Evolutionary conservation across 2,888 invertebrate genomes (phyloP), one percentile per base, ranked within the genome.

Genomic region (Penaeus monodon): DNA sequence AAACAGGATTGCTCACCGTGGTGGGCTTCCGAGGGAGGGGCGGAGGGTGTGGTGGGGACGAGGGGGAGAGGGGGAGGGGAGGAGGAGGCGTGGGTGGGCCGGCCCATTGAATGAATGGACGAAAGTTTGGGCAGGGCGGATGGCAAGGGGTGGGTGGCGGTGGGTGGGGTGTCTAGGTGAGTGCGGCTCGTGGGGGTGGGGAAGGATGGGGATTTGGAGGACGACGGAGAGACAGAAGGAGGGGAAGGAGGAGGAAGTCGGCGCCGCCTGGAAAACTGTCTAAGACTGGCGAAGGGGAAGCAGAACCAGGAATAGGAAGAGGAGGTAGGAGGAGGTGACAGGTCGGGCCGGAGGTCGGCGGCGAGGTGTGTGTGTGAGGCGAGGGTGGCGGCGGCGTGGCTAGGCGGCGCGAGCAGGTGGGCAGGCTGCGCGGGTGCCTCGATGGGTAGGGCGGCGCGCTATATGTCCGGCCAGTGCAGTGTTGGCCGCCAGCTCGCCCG

Each of bases 401-500:
- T 27, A 44, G 81, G 33, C n/a, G 81, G 44, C 33, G 57, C 70
- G 33, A 24, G 81, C 33, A 63, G 73, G 77, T 64, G 44, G 77
- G 65, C 66, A 20, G 44, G 84, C 84, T 84, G 76, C 77, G 82
- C 82, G 74, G n/a, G 74, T 57, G 29, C 63, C 74, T 24, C 63
- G 44, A 57, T n/a, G 76, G 57, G 29, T 66, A 38, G 78, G 73
- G 64, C 64, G 73, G 73, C 7, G 79, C 74, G 80, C 64, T 63
- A 27, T 49, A 33, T 38, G 64, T 65, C 66, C 44, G 65, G 63
- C 81, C 84, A 88, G 88, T 85, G 84, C 88, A 88, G 88, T 88
- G 74, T 76, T 33, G 80, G 76, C 81, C 74, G 88, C 81, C 84
- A 88, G 84, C 88, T 79, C 76, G 88, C 74, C 65, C 80, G 84